These are phyloP conservation scores for Scaptomyza montana DNA, from an alignment of 1,140 invertebrate species.

Conservation along the genomic window DNA sequence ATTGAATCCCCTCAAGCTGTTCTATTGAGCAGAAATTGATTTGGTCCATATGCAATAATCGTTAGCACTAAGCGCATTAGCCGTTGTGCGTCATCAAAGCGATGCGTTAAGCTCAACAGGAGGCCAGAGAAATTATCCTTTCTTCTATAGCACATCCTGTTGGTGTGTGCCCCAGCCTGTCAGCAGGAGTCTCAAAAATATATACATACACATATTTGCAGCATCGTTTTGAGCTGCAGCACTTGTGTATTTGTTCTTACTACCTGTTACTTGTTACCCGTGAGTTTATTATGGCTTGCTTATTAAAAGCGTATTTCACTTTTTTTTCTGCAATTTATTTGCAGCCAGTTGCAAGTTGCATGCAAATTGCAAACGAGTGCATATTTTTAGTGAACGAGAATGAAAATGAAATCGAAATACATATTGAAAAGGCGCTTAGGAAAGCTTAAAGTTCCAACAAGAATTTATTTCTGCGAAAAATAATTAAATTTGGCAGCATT, in stretches of 20 bases:
- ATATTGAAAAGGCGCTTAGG: constrained; percentile 36
- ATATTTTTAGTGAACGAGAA: constrained; percentile 1
- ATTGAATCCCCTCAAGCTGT: constrained; percentile 38
- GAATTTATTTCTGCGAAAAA: constrained; percentile 15
- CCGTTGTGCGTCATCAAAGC: constrained; percentile 34
- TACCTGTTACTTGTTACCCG: constrained; percentile 2
- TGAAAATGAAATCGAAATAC: constrained; percentile 14
- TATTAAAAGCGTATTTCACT: constrained; percentile 43
- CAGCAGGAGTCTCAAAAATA: not conserved
- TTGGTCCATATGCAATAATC: constrained; percentile 18
- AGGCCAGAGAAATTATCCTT: constrained; percentile 11
- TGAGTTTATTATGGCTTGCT: constrained; percentile 19
- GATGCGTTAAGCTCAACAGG: constrained; percentile 22
- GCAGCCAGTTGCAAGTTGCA: constrained; percentile 15
- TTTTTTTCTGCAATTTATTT: constrained; percentile 16
- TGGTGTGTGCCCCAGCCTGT: not conserved
- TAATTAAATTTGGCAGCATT: constrained; percentile 11
- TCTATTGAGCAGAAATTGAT: constrained; percentile 29
- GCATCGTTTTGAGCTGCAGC: not conserved
- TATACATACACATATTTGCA: constrained; percentile 2
- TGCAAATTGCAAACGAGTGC: constrained; percentile 39
- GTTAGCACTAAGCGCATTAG: constrained; percentile 11
- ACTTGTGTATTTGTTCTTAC: not conserved
- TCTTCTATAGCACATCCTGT: not conserved
- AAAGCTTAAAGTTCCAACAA: constrained; percentile 3